Conservation (phyloP, 2,888 invertebrate species). For the Strigamia transsilvanica region DNA sequence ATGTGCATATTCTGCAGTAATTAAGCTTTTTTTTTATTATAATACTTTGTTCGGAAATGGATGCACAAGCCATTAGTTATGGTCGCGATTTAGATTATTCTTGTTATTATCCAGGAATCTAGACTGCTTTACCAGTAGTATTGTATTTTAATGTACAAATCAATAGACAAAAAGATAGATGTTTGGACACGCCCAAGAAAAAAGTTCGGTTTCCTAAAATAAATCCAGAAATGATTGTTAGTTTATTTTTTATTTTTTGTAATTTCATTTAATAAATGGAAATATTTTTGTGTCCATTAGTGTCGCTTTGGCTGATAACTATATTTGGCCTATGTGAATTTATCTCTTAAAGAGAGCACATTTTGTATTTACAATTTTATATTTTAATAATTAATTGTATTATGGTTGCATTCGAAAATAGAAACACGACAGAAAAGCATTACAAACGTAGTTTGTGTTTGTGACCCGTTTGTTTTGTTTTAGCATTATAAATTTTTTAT, state of each 20-base stretch:
- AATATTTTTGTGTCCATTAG: neutral
- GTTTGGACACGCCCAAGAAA: conserved; percentile 3
- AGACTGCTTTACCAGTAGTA: neutral
- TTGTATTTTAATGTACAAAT: neutral
- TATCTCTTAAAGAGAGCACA: too few species aligned
- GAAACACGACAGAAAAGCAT: too few species aligned
- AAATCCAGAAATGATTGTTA: neutral
- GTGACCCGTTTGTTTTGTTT: too few species aligned
- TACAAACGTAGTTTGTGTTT: too few species aligned
- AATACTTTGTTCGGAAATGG: neutral
- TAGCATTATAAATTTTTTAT: too few species aligned
- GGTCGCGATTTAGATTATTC: neutral
- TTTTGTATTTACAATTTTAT: too few species aligned
- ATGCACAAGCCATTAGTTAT: too few species aligned
- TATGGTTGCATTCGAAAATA: too few species aligned
- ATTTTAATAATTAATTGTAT: too few species aligned
- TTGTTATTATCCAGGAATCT: neutral
- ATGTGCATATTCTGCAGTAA: too few species aligned
- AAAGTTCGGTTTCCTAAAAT: neutral
- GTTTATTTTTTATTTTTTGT: neutral
- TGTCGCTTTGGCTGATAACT: too few species aligned
- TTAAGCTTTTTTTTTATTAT: neutral
- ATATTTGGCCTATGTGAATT: too few species aligned
- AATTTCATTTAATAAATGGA: neutral
- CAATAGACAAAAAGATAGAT: neutral